Evolutionary conservation across 2,113 vertebrate genomes (phyloP).

Genomic region (Peucedramus taeniatus): DNA sequence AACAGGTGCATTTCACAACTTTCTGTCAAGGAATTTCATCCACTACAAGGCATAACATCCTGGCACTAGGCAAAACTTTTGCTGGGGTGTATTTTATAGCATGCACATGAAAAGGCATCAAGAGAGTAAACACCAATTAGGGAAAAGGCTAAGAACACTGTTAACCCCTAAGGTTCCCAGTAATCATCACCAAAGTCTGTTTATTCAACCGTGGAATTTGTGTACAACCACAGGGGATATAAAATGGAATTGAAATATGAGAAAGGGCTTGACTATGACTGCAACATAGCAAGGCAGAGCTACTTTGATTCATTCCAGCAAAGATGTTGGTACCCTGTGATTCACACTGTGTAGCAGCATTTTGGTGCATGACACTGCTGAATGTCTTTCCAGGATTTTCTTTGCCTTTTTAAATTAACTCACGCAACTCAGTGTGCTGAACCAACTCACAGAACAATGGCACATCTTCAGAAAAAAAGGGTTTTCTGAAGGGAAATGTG

Average conservation of each 20-base stretch:
- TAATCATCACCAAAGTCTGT: neutral
- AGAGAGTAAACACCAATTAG: slow-evolving; percentile 37
- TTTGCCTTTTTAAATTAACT: neutral
- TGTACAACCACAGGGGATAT: slow-evolving; percentile 12
- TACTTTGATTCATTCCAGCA: neutral
- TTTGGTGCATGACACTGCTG: rapidly evolving
- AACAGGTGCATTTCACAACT: neutral
- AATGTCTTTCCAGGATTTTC: neutral
- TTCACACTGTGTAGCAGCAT: neutral
- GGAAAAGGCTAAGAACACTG: slow-evolving; percentile 37
- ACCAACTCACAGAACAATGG: neutral
- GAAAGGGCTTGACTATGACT: neutral
- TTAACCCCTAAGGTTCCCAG: slow-evolving; percentile 50
- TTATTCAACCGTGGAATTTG: slow-evolving; percentile 32
- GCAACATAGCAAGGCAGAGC: neutral
- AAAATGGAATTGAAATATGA: slow-evolving; percentile 31
- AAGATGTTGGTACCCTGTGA: neutral
- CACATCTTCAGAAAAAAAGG: neutral
- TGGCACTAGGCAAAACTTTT: neutral
- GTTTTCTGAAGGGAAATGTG: neutral
- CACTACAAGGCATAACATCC: neutral
- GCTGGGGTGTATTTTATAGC: neutral
- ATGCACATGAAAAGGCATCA: neutral
- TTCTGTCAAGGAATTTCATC: neutral
- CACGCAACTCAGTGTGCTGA: neutral